These are phyloP conservation scores for Vannuccia rotundouncinata DNA, from an alignment of 2,888 invertebrate species.

Conservation along the genomic window DNA sequence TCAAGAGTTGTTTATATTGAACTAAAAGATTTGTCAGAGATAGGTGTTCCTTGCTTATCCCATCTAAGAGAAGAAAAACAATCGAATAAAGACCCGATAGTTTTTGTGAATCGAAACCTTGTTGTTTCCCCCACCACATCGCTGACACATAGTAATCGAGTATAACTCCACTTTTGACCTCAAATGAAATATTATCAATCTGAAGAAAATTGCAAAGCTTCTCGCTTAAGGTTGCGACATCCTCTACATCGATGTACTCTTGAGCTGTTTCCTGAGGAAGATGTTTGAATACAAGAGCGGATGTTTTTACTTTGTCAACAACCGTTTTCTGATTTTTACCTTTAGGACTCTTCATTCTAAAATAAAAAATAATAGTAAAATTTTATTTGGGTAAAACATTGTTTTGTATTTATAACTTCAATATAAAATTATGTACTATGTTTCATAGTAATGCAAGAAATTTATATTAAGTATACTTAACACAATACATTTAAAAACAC, in stretches of 20 bases:
- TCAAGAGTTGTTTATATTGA: not conserved
- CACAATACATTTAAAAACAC: too few species aligned
- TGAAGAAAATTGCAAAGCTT: not conserved
- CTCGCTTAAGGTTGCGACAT: not conserved
- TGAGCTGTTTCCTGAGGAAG: not conserved
- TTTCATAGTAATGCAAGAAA: too few species aligned
- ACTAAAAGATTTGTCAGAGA: not conserved
- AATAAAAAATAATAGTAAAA: not conserved
- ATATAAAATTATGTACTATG: not conserved
- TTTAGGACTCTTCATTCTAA: not conserved
- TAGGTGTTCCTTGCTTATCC: not conserved
- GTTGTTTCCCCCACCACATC: not conserved
- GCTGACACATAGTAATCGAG: not conserved
- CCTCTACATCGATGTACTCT: not conserved
- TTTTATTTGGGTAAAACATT: not conserved
- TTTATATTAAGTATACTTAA: too few species aligned
- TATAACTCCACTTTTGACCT: not conserved
- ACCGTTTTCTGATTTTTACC: not conserved
- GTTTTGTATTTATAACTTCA: not conserved
- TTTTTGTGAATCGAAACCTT: not conserved
- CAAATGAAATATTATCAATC: not conserved
- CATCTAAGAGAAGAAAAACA: not conserved
- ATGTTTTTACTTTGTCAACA: not conserved
- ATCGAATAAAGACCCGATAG: not conserved
- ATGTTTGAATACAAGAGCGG: not conserved